phyloP scores from a whole-genome alignment of 2,113 vertebrate genomes.

The Vireo altiloquus region DNA sequence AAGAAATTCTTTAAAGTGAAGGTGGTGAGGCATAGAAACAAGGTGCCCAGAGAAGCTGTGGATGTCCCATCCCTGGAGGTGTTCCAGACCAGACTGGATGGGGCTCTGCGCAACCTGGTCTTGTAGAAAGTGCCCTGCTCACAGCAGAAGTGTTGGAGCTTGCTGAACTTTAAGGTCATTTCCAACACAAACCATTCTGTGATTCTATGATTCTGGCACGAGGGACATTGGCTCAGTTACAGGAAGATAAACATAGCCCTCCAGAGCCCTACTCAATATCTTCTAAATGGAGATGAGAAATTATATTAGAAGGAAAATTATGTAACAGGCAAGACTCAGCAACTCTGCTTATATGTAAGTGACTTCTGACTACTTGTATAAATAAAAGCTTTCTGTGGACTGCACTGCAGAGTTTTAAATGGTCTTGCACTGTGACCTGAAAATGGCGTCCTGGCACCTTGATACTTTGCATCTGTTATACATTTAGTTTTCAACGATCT shows the following conservation, averaged over 20 bases:
- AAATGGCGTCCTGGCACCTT: neutral
- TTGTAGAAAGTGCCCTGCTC: too few species aligned
- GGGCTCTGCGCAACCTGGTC: neutral
- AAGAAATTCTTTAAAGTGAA: neutral
- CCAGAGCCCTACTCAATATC: neutral
- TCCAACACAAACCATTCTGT: neutral
- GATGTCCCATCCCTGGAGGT: too few species aligned
- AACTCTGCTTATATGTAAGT: neutral
- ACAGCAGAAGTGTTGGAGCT: neutral
- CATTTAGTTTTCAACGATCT: slow-evolving; percentile 12
- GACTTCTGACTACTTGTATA: neutral
- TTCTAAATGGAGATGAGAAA: neutral
- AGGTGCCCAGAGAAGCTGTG: neutral
- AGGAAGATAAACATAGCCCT: neutral
- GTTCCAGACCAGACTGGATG: neutral
- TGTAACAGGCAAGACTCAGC: neutral
- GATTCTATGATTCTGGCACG: neutral
- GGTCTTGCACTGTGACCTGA: neutral
- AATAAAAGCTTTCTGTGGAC: neutral
- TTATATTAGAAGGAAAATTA: neutral
- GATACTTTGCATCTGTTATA: neutral
- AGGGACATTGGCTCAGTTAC: neutral
- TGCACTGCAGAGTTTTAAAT: neutral
- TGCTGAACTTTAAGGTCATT: neutral
- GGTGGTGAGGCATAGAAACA: neutral